phyloP scores from a whole-genome alignment of 1,140 invertebrate genomes.

The Temnothorax curvispinosus region DNA sequence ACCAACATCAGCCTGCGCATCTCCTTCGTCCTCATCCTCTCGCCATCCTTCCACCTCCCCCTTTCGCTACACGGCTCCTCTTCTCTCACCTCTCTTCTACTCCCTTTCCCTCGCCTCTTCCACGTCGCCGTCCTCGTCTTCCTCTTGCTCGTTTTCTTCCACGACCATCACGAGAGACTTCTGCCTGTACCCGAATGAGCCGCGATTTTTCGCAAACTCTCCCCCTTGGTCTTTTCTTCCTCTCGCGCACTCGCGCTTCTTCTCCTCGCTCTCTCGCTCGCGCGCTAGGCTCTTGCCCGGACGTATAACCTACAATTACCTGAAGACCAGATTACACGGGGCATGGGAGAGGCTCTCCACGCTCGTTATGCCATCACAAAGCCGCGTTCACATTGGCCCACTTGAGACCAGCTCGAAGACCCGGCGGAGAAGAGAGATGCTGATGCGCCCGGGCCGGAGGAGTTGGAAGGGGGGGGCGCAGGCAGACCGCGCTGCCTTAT shows the following conservation, averaged over 20 bases:
- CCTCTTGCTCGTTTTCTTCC: slow-evolving; percentile 41
- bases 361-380: slow-evolving; percentile 76
- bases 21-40: slow-evolving; percentile 31
- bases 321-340: slow-evolving; percentile 83
- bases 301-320: slow-evolving; percentile 85
- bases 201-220: slow-evolving; percentile 83
- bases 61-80: neutral
- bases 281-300: slow-evolving; percentile 66
- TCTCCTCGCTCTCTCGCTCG: slow-evolving; percentile 1
- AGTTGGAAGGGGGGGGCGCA: neutral
- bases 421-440: slow-evolving; percentile 51
- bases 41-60: neutral
- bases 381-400: slow-evolving; percentile 75
- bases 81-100: slow-evolving; percentile 24
- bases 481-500: slow-evolving; percentile 50
- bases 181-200: slow-evolving; percentile 74
- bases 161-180: slow-evolving; percentile 58
- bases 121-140: slow-evolving; percentile 20
- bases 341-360: slow-evolving; percentile 79
- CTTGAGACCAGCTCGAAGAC: slow-evolving; percentile 65
- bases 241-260: slow-evolving; percentile 40
- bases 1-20: slow-evolving; percentile 23
- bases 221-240: slow-evolving; percentile 8
- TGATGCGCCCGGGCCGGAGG: slow-evolving; percentile 46
- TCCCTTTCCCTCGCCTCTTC: slow-evolving; percentile 29